A percentile compares a stretch with the other conserved stretches of the same genome.
Evolutionary conservation across 2,797 vertebrate genomes (phyloP).

Genomic region (Microctenopoma steveboyesi): DNA sequence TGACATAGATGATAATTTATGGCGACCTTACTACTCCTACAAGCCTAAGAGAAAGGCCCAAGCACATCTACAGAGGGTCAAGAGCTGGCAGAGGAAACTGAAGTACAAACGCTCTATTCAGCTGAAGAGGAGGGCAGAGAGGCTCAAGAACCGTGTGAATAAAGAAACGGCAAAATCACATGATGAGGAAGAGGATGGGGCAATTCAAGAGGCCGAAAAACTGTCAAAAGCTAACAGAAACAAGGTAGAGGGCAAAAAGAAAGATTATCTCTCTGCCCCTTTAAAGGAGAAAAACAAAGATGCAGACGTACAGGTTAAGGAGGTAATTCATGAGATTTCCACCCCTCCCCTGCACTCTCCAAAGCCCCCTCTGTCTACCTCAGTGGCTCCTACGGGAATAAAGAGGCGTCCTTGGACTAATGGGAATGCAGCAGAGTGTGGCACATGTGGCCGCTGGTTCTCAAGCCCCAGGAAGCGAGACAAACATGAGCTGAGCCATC

Average conservation of each 20-base stretch:
- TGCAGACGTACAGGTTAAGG: constrained; percentile 65
- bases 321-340: constrained; percentile 54
- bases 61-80: constrained; percentile 82
- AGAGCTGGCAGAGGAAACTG: constrained; percentile 86
- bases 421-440: constrained; percentile 85
- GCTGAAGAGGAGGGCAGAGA: constrained; percentile 82
- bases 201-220: constrained; percentile 51
- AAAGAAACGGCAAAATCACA: constrained; percentile 75
- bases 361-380: constrained; percentile 74
- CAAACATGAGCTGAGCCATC: constrained; percentile 89
- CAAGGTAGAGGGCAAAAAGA: constrained; percentile 39
- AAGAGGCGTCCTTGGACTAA: constrained; percentile 82
- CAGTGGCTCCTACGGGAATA: constrained; percentile 71
- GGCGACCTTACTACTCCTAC: constrained; percentile 93
- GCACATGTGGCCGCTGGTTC: constrained; percentile 89
- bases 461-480: constrained; percentile 87
- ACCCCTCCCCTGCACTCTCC: constrained; percentile 60
- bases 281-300: constrained; percentile 67
- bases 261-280: constrained; percentile 44
- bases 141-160: constrained; percentile 71
- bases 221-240: constrained; percentile 40
- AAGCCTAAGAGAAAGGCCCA: constrained; percentile 89
- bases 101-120: constrained; percentile 85
- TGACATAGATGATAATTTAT: constrained; percentile 89
- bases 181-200: constrained; percentile 67